Conservation (phyloP, 2,888 invertebrate species). For the Leucania comma region DNA sequence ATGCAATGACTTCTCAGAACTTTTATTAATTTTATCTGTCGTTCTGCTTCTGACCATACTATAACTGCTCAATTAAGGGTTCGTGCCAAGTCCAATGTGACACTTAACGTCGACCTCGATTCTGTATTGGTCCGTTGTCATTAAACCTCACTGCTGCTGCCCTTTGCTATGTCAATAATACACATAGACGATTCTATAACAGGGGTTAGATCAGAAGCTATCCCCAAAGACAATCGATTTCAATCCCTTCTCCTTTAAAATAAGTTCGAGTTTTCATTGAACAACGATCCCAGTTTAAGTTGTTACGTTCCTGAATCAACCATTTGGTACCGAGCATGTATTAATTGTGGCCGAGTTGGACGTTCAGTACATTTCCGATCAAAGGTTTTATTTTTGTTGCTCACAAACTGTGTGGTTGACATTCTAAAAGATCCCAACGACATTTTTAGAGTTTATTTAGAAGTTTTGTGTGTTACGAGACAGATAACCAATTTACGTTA, state of each 20-base stretch:
- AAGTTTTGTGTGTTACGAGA: slow-evolving; percentile 3
- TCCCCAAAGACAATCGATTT: slow-evolving; percentile 68
- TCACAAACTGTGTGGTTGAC: slow-evolving; percentile 24
- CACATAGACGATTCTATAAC: slow-evolving; percentile 76
- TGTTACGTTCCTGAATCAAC: slow-evolving; percentile 64
- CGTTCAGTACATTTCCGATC: slow-evolving; percentile 54
- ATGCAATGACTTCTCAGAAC: slow-evolving; percentile 39
- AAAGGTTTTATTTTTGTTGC: slow-evolving; percentile 55
- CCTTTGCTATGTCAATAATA: slow-evolving; percentile 77
- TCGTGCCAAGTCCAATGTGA: slow-evolving; percentile 83
- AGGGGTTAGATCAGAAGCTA: slow-evolving; percentile 79
- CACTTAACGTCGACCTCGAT: slow-evolving; percentile 86
- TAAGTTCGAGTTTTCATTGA: slow-evolving; percentile 73
- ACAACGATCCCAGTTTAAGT: slow-evolving; percentile 61
- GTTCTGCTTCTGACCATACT: slow-evolving; percentile 66
- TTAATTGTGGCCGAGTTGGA: slow-evolving; percentile 81
- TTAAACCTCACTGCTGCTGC: slow-evolving; percentile 82
- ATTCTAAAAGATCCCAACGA: slow-evolving; percentile 14
- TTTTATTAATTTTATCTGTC: slow-evolving; percentile 63
- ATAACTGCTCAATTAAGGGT: slow-evolving; percentile 83
- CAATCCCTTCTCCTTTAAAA: slow-evolving; percentile 63
- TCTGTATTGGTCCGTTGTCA: slow-evolving; percentile 85
- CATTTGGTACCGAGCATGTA: slow-evolving; percentile 78
- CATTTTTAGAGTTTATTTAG: slow-evolving; percentile 30
- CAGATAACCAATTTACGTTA: slow-evolving; percentile 10